phyloP scores from a whole-genome alignment of 2,797 vertebrate genomes.

The Zenarchopterus dispar region DNA sequence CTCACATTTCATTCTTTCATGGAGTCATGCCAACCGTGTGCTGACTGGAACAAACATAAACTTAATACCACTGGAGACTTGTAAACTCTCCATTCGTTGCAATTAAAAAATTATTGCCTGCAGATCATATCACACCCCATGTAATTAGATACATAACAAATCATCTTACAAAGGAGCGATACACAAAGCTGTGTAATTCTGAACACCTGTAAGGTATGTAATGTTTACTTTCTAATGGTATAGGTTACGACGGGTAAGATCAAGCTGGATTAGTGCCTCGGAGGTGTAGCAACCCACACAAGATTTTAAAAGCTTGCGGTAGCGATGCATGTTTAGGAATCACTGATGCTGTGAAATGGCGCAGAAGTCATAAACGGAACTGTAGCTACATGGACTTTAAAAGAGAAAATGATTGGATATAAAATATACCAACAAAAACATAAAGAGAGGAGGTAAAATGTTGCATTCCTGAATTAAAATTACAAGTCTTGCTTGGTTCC shows the following conservation, averaged over 20 bases:
- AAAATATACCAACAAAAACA: slow-evolving; percentile 3
- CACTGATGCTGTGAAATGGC: neutral
- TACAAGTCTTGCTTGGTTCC: slow-evolving; percentile 36
- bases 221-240: slow-evolving; percentile 35
- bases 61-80: slow-evolving; percentile 66
- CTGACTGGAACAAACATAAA: slow-evolving; percentile 76
- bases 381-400: neutral
- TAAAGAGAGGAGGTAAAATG: slow-evolving; percentile 8
- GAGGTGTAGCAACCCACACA: slow-evolving; percentile 3
- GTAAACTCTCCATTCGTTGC: slow-evolving; percentile 57
- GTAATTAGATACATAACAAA: too few species aligned
- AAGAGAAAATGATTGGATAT: neutral
- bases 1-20: slow-evolving; percentile 64
- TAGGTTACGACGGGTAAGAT: slow-evolving; percentile 13
- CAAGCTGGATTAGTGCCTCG: neutral
- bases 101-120: slow-evolving; percentile 32
- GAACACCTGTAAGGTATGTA: slow-evolving; percentile 34
- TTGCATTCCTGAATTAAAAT: slow-evolving; percentile 56
- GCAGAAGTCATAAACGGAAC: neutral
- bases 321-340: slow-evolving; percentile 4
- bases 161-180: too few species aligned
- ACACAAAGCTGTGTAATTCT: slow-evolving; percentile 34
- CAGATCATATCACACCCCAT: slow-evolving; percentile 8
- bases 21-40: slow-evolving; percentile 59
- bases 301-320: slow-evolving; percentile 4